Evolutionary conservation across 2,797 vertebrate genomes (phyloP), one percentile per base, ranked within the genome.

Genomic region (Morus bassanus): DNA sequence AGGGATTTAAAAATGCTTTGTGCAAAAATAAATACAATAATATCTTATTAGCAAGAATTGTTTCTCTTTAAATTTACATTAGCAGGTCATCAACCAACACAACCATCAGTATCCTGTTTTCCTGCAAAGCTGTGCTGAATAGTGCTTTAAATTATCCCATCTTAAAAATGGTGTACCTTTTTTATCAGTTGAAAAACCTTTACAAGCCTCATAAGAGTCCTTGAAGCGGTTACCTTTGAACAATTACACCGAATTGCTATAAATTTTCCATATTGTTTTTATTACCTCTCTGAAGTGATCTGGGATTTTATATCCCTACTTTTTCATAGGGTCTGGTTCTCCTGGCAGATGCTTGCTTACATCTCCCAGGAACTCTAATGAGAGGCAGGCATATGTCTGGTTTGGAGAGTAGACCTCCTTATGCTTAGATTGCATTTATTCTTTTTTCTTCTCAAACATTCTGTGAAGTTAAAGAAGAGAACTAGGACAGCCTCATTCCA

Each of bases 201-300:
- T 94, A 78, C 54, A 91, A 53, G 68, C 91, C 89, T 92, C 69
- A 1, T 67, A 91, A 88, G 76, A 91, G 67, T 72, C 87, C 57
- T 88, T 74, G 84, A 70, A 93, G 86, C 63, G 56, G 76, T 91
- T 96, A 82, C 89, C 80, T 93, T 77, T 82, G 92, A 94, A 92
- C 91, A 95, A 91, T 96, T 95, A 89, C 64, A 17, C 53, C 0
- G 14, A 35, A 45, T 88, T 76, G 91, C 69, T 92, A 63, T 93
- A 96, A 89, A 97, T 95, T 96, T 95, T 85, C 95, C 91, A 16
- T 56, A 67, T 92, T 95, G 92, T 89, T 95, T 97, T 96, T 97
- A 97, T 88, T 80, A 89, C 92, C 65, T 93, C 91, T 95, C 74
- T 37, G 81, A 89, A 89, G 64, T 24, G 50, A 94, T 91, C 56